Evolutionary conservation across 2,888 invertebrate species (phyloP).

Genomic region (Sinodicranocentrus sp.): DNA sequence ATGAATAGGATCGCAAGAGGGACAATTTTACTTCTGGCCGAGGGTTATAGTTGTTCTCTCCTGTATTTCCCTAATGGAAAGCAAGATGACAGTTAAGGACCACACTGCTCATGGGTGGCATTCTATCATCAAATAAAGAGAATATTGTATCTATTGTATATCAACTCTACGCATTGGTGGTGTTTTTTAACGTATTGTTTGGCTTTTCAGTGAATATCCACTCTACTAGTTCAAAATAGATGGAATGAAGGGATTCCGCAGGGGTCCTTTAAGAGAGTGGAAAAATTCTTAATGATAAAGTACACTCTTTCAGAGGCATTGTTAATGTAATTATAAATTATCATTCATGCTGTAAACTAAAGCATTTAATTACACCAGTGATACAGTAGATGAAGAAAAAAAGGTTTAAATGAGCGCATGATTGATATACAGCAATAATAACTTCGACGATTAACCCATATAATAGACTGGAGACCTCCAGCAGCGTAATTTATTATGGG

Average conservation of each 20-base stretch:
- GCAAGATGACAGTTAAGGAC: not conserved
- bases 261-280: constrained; percentile 46
- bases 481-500: constrained; percentile 31
- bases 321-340: constrained; percentile 30
- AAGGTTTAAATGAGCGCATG: no score
- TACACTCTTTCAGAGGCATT: constrained; percentile 18
- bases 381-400: no score
- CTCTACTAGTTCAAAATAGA: constrained; percentile 11
- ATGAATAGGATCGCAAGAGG: not conserved
- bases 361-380: no score
- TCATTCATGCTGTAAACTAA: no score
- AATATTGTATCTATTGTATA: no score
- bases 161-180: no score
- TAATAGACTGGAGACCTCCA: constrained; percentile 54
- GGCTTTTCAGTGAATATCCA: no score
- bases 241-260: constrained; percentile 33
- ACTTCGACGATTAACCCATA: not conserved
- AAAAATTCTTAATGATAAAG: no score
- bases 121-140: constrained; percentile 20
- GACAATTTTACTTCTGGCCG: no score
- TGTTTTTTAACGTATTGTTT: no score
- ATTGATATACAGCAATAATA: no score
- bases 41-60: no score
- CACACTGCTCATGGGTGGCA: constrained; percentile 43
- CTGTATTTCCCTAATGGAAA: not conserved